A percentile compares a stretch with the other conserved stretches of the same genome.
Evolutionary conservation across 2,797 vertebrate species (phyloP).

Genomic region (Eutrigla gurnardus): DNA sequence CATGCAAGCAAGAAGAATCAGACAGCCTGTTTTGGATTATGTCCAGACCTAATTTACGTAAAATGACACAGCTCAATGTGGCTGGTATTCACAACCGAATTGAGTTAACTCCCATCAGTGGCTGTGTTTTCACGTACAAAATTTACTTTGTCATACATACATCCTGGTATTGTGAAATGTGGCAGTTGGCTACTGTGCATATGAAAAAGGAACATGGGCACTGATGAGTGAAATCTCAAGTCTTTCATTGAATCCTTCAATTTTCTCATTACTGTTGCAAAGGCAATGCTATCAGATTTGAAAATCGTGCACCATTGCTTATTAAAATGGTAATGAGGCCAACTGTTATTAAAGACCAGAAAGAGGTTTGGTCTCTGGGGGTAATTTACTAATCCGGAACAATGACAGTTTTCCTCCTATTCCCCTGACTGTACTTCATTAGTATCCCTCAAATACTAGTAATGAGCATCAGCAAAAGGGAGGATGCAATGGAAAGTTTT

Average conservation of each 20-base stretch:
- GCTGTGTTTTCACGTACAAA: slow-evolving; percentile 11
- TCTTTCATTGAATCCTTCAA: slow-evolving; percentile 58
- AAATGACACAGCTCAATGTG: background rate
- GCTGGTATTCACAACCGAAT: slow-evolving; percentile 2
- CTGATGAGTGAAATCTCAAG: slow-evolving; percentile 61
- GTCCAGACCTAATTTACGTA: background rate
- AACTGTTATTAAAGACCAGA: background rate
- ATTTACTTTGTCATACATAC: slow-evolving; percentile 28
- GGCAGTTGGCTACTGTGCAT: slow-evolving; percentile 64
- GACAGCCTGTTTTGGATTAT: slow-evolving; percentile 9
- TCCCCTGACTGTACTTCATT: background rate
- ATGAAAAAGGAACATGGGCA: slow-evolving; percentile 54
- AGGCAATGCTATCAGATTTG: background rate
- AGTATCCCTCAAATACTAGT: background rate
- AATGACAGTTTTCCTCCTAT: background rate
- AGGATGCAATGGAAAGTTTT: slow-evolving; percentile 55
- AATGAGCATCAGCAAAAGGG: background rate
- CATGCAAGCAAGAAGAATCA: background rate
- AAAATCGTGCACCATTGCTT: background rate
- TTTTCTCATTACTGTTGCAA: slow-evolving; percentile 25
- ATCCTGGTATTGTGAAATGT: slow-evolving; percentile 27
- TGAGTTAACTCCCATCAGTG: slow-evolving; percentile 11
- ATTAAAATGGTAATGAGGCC: background rate
- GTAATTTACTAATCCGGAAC: background rate
- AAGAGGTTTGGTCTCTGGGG: background rate